Evolutionary conservation across 2,888 invertebrate species (phyloP).

Genomic region (Formica aserva): DNA sequence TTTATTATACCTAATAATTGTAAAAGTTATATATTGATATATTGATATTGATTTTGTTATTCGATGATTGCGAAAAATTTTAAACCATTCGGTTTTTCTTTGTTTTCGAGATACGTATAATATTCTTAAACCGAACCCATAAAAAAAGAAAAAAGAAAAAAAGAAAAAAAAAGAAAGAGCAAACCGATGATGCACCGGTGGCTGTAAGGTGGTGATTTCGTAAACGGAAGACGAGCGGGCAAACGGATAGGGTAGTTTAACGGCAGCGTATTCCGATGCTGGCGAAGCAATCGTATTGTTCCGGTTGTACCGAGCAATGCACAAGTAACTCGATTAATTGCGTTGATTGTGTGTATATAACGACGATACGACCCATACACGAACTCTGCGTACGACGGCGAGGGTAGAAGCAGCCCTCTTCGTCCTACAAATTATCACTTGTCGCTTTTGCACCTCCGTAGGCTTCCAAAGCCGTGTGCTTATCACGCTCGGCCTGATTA

Average conservation of each 20-base stretch:
- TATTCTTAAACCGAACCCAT: background rate
- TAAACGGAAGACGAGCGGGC: background rate
- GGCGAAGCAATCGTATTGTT: conserved; percentile 2
- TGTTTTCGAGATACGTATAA: background rate
- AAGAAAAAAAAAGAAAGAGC: too few species aligned
- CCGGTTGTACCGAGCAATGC: conserved; percentile 18
- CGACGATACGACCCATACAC: conserved; percentile 4
- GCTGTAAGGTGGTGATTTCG: background rate
- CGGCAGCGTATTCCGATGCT: conserved; percentile 21
- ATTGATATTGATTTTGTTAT: background rate
- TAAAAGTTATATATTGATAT: background rate
- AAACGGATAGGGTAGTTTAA: conserved; percentile 33
- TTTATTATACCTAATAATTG: background rate
- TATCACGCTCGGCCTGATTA: background rate
- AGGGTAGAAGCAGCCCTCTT: conserved; percentile 22
- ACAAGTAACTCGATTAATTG: conserved; percentile 24
- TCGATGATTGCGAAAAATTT: background rate
- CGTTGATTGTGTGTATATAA: conserved; percentile 13
- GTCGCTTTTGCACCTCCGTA: background rate
- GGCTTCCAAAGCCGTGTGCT: conserved; percentile 6
- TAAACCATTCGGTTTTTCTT: background rate
- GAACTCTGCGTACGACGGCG: conserved; percentile 39
- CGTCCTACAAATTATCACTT: background rate
- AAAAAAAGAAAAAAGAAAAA: too few species aligned
- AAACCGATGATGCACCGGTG: background rate